Evolutionary conservation across 2,888 invertebrate genomes (phyloP).

Genomic region (Tryphoninae sp.): DNA sequence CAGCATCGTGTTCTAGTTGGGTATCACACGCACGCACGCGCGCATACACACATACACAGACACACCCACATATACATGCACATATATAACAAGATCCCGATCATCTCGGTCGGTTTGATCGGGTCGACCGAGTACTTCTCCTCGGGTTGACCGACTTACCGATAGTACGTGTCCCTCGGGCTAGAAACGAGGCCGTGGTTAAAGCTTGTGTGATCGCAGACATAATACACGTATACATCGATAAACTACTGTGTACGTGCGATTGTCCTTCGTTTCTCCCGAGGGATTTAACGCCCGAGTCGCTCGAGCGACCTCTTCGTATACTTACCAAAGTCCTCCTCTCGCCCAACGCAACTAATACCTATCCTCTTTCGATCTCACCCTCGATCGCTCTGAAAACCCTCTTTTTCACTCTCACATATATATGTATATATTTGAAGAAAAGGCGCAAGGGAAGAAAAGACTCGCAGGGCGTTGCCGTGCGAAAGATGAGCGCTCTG

Average conservation of each 20-base stretch:
- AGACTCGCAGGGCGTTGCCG: constrained; percentile 6
- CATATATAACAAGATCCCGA: constrained; percentile 57
- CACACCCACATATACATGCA: not conserved
- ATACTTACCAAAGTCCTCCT: constrained; percentile 66
- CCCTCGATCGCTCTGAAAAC: constrained; percentile 43
- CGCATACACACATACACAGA: not conserved
- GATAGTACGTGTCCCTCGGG: constrained; percentile 63
- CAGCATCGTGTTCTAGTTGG: constrained; percentile 18
- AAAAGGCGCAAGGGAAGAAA: constrained; percentile 39
- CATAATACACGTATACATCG: not conserved
- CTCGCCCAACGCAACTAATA: constrained; percentile 69
- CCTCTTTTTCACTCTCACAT: constrained; percentile 51
- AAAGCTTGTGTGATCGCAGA: constrained; percentile 49
- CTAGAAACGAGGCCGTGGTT: constrained; percentile 44
- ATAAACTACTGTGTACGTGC: constrained; percentile 13
- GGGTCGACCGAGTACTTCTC: constrained; percentile 63
- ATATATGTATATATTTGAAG: constrained; percentile 38
- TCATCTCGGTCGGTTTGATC: constrained; percentile 67
- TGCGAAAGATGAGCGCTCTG: not conserved
- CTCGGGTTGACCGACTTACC: constrained; percentile 77
- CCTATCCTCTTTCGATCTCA: constrained; percentile 65
- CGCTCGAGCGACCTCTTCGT: constrained; percentile 48
- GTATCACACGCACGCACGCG: not conserved
- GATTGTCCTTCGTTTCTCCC: constrained; percentile 70
- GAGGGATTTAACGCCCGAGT: constrained; percentile 79